Evolutionary conservation across 2,888 invertebrate genomes (phyloP).

Genomic region (Rhorus exstirpatorius): DNA sequence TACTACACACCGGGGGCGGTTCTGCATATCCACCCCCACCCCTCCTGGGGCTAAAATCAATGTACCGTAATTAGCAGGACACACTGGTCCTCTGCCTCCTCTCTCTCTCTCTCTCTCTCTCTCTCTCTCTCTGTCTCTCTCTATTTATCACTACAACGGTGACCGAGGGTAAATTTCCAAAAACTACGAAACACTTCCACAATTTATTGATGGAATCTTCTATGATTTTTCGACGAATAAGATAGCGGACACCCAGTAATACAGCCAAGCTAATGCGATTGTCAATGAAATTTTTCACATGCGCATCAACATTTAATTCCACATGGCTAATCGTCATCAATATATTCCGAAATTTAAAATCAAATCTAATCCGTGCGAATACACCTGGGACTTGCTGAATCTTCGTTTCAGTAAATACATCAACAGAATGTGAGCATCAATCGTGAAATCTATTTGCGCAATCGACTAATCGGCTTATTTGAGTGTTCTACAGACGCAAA

Average conservation of each 20-base stretch:
- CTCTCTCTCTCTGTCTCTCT: no score
- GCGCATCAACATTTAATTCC: no score
- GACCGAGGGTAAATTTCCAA: neutral
- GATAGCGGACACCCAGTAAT: no score
- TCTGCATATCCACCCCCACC: constrained; percentile 46
- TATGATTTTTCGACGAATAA: no score
- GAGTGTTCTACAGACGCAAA: constrained; percentile 56
- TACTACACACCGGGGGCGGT: constrained; percentile 59
- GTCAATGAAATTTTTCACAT: no score
- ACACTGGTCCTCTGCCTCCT: constrained; percentile 12
- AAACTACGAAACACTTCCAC: constrained; percentile 31
- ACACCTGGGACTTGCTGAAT: neutral
- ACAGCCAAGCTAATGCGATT: no score
- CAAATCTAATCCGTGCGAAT: neutral
- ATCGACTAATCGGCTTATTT: constrained; percentile 67
- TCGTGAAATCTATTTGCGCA: constrained; percentile 58
- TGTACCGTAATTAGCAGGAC: constrained; percentile 67
- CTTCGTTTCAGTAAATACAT: constrained; percentile 35
- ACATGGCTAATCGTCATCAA: neutral
- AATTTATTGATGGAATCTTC: neutral
- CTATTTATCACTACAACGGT: neutral
- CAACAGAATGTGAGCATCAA: constrained; percentile 60
- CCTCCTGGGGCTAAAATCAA: constrained; percentile 68
- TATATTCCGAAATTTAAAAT: neutral
- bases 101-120: constrained; percentile 14